Evolutionary conservation across 1,140 invertebrate species (phyloP).

Genomic region (Hypothenemus hampei): DNA sequence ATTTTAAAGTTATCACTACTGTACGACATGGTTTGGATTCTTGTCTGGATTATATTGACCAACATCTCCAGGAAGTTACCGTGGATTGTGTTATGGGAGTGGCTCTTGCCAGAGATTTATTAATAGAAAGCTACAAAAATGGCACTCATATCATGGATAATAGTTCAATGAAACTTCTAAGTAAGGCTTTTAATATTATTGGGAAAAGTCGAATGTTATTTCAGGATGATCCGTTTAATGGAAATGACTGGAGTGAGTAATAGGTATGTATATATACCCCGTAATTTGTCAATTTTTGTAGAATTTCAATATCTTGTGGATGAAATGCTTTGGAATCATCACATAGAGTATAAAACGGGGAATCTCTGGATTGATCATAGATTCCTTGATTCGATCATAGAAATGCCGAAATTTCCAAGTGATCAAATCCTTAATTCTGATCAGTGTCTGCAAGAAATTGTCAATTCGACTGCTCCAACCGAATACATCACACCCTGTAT

Average conservation of each 20-base stretch:
- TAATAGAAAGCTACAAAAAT: constrained; percentile 17
- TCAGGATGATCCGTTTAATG: constrained; percentile 9
- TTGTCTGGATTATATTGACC: constrained; percentile 28
- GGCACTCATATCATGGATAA: constrained; percentile 27
- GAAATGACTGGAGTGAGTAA: constrained; percentile 24
- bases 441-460: constrained; percentile 22
- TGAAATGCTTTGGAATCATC: no score
- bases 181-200: constrained; percentile 15
- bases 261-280: no score
- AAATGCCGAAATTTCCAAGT: no score
- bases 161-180: constrained; percentile 10
- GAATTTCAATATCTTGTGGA: no score
- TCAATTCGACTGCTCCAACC: constrained; percentile 5
- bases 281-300: no score
- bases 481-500: background rate
- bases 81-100: constrained; percentile 33
- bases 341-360: background rate
- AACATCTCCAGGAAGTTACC: constrained; percentile 24
- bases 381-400: no score
- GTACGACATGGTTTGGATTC: constrained; percentile 24
- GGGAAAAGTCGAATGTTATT: constrained; percentile 10
- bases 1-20: constrained; percentile 16
- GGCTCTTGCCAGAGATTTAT: constrained; percentile 25
- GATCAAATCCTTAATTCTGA: no score
- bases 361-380: no score